phyloP scores from a whole-genome alignment of 2,113 vertebrate genomes.

The Arothron firmamentum region DNA sequence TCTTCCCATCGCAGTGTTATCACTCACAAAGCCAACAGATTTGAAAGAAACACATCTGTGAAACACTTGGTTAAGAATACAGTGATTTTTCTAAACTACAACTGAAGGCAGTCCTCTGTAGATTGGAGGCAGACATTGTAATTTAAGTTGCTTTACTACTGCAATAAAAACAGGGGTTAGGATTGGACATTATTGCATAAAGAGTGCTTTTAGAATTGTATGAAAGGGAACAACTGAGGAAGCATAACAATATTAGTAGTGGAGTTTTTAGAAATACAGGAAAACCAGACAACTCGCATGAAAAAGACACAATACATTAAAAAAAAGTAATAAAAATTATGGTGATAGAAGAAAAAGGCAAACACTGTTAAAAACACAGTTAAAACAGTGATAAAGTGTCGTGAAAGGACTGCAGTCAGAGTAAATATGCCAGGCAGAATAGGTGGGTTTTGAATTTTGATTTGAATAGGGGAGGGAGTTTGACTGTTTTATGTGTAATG shows the following conservation, averaged over 20 bases:
- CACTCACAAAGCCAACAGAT: conserved; percentile 21
- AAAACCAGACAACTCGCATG: too few species aligned
- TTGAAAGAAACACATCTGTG: conserved; percentile 39
- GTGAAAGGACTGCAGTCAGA: not conserved
- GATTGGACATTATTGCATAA: too few species aligned
- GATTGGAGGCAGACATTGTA: too few species aligned
- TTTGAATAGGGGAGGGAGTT: not conserved
- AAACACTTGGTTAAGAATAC: conserved; percentile 28
- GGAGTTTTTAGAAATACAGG: too few species aligned
- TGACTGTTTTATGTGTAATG: not conserved
- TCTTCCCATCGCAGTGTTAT: conserved; percentile 28
- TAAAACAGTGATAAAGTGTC: not conserved
- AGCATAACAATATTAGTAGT: too few species aligned
- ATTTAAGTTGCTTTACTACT: too few species aligned
- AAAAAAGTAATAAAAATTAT: not conserved
- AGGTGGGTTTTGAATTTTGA: not conserved
- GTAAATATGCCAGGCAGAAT: not conserved
- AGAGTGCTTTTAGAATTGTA: too few species aligned
- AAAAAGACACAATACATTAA: not conserved
- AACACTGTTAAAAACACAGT: not conserved
- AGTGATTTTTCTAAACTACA: conserved; percentile 17
- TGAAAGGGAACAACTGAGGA: too few species aligned
- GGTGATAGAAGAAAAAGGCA: not conserved
- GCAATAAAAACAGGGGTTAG: too few species aligned
- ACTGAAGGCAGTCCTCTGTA: too few species aligned